Percentiles rank a stretch among this genome's conserved stretches.
Evolutionary conservation across 1,140 invertebrate genomes (phyloP).

Genomic region (Leucophenga varia): DNA sequence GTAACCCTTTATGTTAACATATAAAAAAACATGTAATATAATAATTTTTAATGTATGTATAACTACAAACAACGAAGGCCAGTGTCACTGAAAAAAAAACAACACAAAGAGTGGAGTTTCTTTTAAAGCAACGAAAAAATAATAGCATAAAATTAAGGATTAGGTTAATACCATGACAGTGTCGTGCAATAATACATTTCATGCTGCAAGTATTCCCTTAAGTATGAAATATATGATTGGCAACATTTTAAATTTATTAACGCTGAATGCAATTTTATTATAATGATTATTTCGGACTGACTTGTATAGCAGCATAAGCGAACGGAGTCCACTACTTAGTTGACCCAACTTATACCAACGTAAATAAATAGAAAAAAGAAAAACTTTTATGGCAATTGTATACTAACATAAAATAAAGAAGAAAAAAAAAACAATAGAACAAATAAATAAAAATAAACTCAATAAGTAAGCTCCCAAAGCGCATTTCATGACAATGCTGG

Average conservation of each 20-base stretch:
- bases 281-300: too few relatives aligned
- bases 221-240: not conserved
- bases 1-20: conserved; percentile 36
- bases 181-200: too few relatives aligned
- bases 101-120: not conserved
- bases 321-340: too few relatives aligned
- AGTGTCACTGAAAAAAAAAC: not conserved
- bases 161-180: not conserved
- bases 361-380: not conserved
- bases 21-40: conserved; percentile 30
- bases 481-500: too few relatives aligned
- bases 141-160: too few relatives aligned
- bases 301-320: too few relatives aligned
- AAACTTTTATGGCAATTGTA: conserved; percentile 11
- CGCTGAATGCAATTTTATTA: too few relatives aligned
- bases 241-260: too few relatives aligned
- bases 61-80: conserved; percentile 5
- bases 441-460: conserved; percentile 14
- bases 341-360: too few relatives aligned
- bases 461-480: conserved; percentile 5
- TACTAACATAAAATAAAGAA: conserved; percentile 9
- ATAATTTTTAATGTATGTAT: conserved; percentile 15
- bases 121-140: not conserved
- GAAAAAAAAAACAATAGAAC: too few relatives aligned
- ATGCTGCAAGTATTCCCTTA: too few relatives aligned